Evolutionary conservation across 2,113 vertebrate genomes (phyloP).

Genomic region (Theropithecus gelada): DNA sequence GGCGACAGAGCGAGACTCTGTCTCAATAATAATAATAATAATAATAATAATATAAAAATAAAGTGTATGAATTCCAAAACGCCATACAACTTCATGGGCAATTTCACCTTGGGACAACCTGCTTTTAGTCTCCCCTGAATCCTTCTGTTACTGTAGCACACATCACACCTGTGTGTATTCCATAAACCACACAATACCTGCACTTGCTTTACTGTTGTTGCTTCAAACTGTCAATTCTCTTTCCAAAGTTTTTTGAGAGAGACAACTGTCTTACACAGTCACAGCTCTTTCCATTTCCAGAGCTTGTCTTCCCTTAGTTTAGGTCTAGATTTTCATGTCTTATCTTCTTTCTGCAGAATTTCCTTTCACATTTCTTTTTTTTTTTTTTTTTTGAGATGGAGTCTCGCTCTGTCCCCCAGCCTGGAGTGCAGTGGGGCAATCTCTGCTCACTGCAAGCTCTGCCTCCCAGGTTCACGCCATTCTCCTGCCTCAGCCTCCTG

Average conservation of each 20-base stretch:
- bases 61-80: neutral
- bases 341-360: neutral
- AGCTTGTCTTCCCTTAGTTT: neutral
- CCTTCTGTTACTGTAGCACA: neutral
- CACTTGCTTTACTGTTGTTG: neutral
- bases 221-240: neutral
- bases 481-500: no score
- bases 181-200: accelerated
- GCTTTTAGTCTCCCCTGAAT: neutral
- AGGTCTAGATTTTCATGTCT: neutral
- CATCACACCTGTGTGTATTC: neutral
- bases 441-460: accelerated
- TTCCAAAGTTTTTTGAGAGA: neutral
- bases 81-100: neutral
- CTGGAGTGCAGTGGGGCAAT: accelerated
- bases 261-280: neutral
- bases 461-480: no score
- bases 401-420: accelerated
- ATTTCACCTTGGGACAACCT: neutral
- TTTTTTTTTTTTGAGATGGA: no score
- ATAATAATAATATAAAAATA: neutral
- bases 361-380: neutral
- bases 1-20: no score
- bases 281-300: neutral
- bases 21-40: no score